These are phyloP conservation scores for Tetramorium alpestre DNA, from an alignment of 1,140 invertebrate genomes.

Conservation along the genomic window DNA sequence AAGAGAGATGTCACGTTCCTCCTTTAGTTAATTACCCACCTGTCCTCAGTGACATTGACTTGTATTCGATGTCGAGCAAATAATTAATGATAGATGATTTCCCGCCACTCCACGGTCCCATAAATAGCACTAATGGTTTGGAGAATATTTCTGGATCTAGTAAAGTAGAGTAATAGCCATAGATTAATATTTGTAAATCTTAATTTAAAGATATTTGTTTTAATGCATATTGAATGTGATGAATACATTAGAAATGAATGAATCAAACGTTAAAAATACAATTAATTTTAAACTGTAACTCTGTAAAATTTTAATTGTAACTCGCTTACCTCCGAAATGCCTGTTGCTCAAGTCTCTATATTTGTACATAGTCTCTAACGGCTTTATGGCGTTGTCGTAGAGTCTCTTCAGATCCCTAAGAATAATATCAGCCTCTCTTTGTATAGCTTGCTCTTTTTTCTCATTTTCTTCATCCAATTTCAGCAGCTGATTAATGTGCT, in stretches of 20 bases:
- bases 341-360: conserved; percentile 96
- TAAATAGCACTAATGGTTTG: conserved; percentile 96
- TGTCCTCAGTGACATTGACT: conserved; percentile 92
- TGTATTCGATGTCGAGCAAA: conserved; percentile 94
- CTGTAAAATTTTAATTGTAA: too few relatives aligned
- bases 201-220: background rate
- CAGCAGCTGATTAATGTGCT: conserved; percentile 93
- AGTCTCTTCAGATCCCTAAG: conserved; percentile 94
- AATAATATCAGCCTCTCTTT: conserved; percentile 91
- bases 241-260: background rate
- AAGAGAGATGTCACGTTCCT: conserved; percentile 40
- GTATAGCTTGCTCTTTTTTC: conserved; percentile 89
- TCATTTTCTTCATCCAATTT: conserved; percentile 92
- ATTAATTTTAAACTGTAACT: background rate
- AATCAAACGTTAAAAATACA: background rate
- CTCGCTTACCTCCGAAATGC: conserved; percentile 91
- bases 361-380: conserved; percentile 95
- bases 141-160: conserved; percentile 97
- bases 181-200: background rate
- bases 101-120: conserved; percentile 98
- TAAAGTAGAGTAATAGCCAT: background rate
- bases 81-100: conserved; percentile 98
- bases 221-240: background rate
- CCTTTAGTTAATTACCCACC: conserved; percentile 86
- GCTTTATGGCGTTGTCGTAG: conserved; percentile 95